Evolutionary conservation across 1,140 invertebrate genomes (phyloP).

Genomic region (Lordiphosa collinella): DNA sequence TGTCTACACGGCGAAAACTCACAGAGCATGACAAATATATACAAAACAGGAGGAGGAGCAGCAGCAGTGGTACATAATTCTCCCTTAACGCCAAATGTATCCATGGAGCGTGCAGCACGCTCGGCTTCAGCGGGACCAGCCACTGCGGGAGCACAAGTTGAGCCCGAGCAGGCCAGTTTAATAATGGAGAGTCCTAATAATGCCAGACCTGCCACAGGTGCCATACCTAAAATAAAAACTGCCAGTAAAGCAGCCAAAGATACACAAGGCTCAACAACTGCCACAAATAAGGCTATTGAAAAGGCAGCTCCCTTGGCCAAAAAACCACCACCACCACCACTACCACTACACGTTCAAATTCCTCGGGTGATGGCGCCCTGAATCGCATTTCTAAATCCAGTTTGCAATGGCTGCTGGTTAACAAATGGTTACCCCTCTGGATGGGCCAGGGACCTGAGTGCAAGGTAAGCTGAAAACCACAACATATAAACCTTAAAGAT

Average conservation of each 20-base stretch:
- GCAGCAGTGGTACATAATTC: constrained; percentile 35
- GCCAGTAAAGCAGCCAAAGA: constrained; percentile 50
- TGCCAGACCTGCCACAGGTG: constrained; percentile 55
- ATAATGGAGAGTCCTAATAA: constrained; percentile 30
- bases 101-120: constrained; percentile 63
- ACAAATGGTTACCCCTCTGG: constrained; percentile 83
- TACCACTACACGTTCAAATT: constrained; percentile 26
- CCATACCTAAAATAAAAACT: constrained; percentile 69
- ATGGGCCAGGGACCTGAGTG: constrained; percentile 82
- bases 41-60: constrained; percentile 53
- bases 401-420: constrained; percentile 82
- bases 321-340: constrained; percentile 37
- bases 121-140: constrained; percentile 49
- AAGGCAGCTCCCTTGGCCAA: constrained; percentile 38
- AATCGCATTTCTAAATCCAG: constrained; percentile 82
- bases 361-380: constrained; percentile 49
- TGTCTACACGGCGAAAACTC: constrained; percentile 78
- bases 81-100: constrained; percentile 48
- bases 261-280: not conserved
- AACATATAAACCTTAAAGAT: not conserved
- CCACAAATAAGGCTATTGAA: constrained; percentile 17
- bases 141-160: constrained; percentile 15
- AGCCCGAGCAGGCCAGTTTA: constrained; percentile 19
- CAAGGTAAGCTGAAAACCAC: constrained; percentile 62
- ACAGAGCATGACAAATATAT: constrained; percentile 79